Conservation (phyloP, 2,113 vertebrate species). For the Ptilorrhoa leucosticta region DNA sequence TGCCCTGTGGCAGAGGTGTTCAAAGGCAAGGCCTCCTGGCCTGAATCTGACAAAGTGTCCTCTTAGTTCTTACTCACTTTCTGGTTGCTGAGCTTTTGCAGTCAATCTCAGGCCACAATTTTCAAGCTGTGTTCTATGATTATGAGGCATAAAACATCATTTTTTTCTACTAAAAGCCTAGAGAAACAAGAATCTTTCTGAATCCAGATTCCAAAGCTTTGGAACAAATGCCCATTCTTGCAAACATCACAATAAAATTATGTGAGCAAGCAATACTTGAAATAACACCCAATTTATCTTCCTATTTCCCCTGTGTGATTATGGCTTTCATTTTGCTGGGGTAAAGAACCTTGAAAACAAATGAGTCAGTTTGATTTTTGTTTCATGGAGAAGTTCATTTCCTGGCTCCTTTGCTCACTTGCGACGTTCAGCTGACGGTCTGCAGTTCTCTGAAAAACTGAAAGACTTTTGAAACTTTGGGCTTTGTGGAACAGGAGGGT, state of each 20-base stretch:
- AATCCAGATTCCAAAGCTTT: constrained; percentile 18
- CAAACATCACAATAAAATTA: constrained; percentile 57
- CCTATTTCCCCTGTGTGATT: constrained; percentile 50
- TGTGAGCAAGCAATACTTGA: constrained; percentile 34
- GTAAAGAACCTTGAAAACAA: constrained; percentile 49
- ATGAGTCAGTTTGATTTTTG: constrained; percentile 59
- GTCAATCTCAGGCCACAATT: not conserved
- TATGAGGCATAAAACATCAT: not conserved
- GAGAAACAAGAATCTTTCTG: constrained; percentile 1
- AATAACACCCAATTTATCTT: constrained; percentile 57
- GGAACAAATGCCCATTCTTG: constrained; percentile 38
- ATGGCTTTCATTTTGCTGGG: constrained; percentile 43
- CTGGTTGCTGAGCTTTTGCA: not conserved
- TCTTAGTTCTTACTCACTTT: not conserved
- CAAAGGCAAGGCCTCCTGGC: not conserved
- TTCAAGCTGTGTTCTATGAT: not conserved
- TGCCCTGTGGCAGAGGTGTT: not conserved
- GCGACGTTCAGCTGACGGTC: accelerated
- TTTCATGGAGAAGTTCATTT: constrained; percentile 40
- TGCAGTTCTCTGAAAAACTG: not conserved
- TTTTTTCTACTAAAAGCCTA: constrained; percentile 1
- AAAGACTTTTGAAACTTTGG: not conserved
- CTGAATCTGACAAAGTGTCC: not conserved
- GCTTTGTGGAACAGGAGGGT: not conserved
- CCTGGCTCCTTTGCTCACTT: not conserved